Evolutionary conservation across 2,888 invertebrate species (phyloP), one percentile per base, ranked within the genome.

Genomic region (Diploptera punctata): DNA sequence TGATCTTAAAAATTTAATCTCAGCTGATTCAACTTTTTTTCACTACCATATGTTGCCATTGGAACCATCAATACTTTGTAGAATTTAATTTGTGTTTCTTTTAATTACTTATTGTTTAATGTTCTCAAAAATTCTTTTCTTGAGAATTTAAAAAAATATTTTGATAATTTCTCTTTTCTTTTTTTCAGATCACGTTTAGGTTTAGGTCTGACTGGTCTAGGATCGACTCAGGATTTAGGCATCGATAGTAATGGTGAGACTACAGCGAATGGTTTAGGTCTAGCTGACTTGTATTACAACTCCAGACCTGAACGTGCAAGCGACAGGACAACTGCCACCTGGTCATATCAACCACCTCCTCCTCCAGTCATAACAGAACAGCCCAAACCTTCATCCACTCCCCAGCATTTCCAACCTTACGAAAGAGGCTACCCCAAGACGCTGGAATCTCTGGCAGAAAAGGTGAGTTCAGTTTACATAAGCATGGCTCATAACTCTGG

Each of bases 351-450:
- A 77, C 95, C 95, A 7, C 94, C 94, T 16, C 94, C 86, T 24
- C 86, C 95, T 9, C 93, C 93, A 9, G 95, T 95, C 18, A 94
- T 96, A 77, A 96, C 95, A 18, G 95, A 95, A 81, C 95, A 96
- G 82, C 95, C 96, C 0, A 94, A 95, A 81, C 83, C 86, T 62
- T 84, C 86, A 75, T 84, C 86, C 75, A 87, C 77, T 44, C 80
- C 90, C 71, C 93, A 94, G 77, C 91, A 94, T 80, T 95, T 94
- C 83, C 94, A 94, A 75, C 94, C 94, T 5, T 96, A 95, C 83
- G 95, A 95, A 81, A 88, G 95, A 75, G 90, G 89, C 3, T 93
- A 93, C 81, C 93, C 94, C 1, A 95, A 95, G 81, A 96, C 96
- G 0, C 83, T 96, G 77, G 96, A 96, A 81, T 95, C 95, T 79